Evolutionary conservation across 2,888 invertebrate species (phyloP).

Genomic region (Synanthedon formicaeformis): DNA sequence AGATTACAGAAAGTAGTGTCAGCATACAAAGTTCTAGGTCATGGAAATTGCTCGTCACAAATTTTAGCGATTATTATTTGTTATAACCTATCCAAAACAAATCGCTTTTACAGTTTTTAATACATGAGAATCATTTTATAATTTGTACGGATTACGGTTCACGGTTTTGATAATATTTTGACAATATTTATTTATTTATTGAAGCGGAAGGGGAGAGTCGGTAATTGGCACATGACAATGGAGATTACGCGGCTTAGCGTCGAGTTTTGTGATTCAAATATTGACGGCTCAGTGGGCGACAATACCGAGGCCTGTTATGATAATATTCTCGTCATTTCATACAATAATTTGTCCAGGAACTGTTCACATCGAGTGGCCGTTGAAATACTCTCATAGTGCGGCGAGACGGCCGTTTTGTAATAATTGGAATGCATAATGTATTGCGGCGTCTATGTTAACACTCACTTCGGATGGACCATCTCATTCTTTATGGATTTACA

Average conservation of each 20-base stretch:
- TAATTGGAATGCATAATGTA: conserved; percentile 17
- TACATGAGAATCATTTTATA: too few relatives aligned
- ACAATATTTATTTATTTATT: conserved; percentile 55
- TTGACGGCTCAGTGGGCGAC: conserved; percentile 52
- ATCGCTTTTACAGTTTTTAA: not conserved
- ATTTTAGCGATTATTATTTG: too few relatives aligned
- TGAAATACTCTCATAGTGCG: conserved; percentile 18
- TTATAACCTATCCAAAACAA: not conserved
- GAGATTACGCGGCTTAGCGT: conserved; percentile 60
- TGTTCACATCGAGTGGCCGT: conserved; percentile 24
- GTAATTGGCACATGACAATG: conserved; percentile 66
- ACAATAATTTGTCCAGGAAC: conserved; percentile 46
- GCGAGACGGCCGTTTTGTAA: conserved; percentile 17
- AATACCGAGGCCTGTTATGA: conserved; percentile 55
- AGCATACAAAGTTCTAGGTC: too few relatives aligned
- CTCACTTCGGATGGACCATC: not conserved
- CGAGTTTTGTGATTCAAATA: conserved; percentile 66
- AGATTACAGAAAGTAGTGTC: too few relatives aligned
- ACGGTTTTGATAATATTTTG: conserved; percentile 21
- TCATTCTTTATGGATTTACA: not conserved
- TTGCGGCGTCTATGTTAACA: not conserved
- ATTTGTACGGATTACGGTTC: too few relatives aligned
- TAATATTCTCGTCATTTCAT: conserved; percentile 52
- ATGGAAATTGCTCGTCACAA: too few relatives aligned
- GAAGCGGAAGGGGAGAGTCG: conserved; percentile 63